Evolutionary conservation across 2,113 vertebrate species (phyloP).

Genomic region (Paralichthys olivaceus): DNA sequence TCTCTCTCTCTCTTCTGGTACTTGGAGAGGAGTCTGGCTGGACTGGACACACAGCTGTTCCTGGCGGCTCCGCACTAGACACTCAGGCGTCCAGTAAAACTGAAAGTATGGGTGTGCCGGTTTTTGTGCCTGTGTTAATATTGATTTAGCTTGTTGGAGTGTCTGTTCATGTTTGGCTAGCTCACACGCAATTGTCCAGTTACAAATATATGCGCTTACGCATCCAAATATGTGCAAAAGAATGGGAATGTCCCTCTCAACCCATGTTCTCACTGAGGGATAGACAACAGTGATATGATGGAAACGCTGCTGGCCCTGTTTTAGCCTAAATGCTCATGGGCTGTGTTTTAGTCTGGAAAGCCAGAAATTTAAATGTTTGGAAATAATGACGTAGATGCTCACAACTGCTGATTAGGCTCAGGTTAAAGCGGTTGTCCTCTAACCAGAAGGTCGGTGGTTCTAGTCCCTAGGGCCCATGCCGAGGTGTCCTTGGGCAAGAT

Average conservation of each 20-base stretch:
- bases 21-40: constrained; percentile 50
- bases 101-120: constrained; percentile 20
- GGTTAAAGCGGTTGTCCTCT: too few species aligned
- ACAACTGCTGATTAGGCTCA: too few species aligned
- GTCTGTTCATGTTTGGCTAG: constrained; percentile 16
- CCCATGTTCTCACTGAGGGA: constrained; percentile 13
- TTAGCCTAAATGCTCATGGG: too few species aligned
- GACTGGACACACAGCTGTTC: constrained; percentile 72
- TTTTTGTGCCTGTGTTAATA: constrained; percentile 45
- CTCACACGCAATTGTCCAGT: constrained; percentile 10
- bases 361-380: too few species aligned
- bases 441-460: too few species aligned
- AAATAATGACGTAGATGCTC: too few species aligned
- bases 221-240: not conserved
- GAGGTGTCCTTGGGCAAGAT: too few species aligned
- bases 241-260: not conserved
- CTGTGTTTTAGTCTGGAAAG: too few species aligned
- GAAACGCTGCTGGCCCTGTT: too few species aligned
- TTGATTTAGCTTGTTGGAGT: constrained; percentile 38
- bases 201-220: not conserved
- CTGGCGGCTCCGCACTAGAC: constrained; percentile 71
- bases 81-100: constrained; percentile 80
- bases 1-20: constrained; percentile 60
- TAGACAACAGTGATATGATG: not conserved
- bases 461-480: too few species aligned